phyloP scores from a whole-genome alignment of 2,797 vertebrate species.

The Oreortyx pictus region DNA sequence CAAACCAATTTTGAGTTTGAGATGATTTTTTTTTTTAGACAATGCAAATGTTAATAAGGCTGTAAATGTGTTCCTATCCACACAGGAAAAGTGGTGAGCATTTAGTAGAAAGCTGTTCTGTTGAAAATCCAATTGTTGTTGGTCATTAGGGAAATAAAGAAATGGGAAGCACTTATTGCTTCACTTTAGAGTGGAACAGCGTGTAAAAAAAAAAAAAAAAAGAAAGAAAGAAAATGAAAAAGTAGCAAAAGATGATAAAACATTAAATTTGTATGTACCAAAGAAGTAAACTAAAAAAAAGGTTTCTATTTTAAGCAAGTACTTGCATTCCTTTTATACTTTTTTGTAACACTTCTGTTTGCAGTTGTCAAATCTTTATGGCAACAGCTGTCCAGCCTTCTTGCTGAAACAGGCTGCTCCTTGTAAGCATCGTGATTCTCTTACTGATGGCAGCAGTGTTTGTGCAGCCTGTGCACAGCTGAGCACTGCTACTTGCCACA shows the following conservation, averaged over 20 bases:
- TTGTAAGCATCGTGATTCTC: not conserved
- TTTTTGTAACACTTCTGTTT: not conserved
- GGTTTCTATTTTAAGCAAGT: not conserved
- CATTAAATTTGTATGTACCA: not conserved
- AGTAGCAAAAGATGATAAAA: not conserved
- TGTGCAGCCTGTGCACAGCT: not conserved
- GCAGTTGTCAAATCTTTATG: not conserved
- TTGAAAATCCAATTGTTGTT: not conserved
- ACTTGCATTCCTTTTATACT: not conserved
- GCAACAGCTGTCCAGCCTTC: not conserved
- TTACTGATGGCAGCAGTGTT: not conserved
- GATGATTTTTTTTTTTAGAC: not conserved
- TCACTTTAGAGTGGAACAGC: not conserved
- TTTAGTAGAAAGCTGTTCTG: not conserved
- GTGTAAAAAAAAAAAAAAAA: not conserved
- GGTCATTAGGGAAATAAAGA: not conserved
- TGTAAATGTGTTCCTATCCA: not conserved
- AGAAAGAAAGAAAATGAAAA: not conserved
- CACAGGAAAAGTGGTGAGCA: not conserved
- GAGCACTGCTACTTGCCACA: not conserved
- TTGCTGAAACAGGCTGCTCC: not conserved
- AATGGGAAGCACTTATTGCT: not conserved
- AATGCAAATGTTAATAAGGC: not conserved
- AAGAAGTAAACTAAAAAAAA: not conserved
- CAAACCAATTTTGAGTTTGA: not conserved